Base-by-base conservation (phyloP, 2,888 invertebrate genomes). In the Epistrophella euchroma region DNA sequence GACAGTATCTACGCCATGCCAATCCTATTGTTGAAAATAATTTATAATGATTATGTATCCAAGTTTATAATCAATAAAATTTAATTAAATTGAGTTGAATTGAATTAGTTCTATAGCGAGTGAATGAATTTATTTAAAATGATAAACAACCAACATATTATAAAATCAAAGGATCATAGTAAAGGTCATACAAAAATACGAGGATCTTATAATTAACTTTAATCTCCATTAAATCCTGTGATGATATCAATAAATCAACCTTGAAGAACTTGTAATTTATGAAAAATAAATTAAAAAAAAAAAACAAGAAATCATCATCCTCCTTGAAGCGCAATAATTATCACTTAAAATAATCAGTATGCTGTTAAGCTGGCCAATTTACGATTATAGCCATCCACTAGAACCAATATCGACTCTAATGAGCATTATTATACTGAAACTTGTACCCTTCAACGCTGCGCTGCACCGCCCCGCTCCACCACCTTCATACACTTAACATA, bases 351-450 rank as follows among this genome's bases (percentile, higher is more conserved):
- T 62, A 85, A 85, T 77, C 85, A 73, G 72, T 62, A 73, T 62
- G 76, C 72, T 56, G 66, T 73, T 73, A 77, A 62, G 50, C 6
- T 55, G 28, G 13, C 35, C 13, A 85, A 76, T 81, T 81, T 85
- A 85, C 68, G 81, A 85, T 85, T 77, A 81, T 81, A 62, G 76
- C 73, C 73, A 68, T 77, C 55, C 72, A 73, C 62, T 68, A 73
- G 81, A 85, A 81, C 80, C 76, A 73, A 81, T 81, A 81, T 73
- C 68, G 73, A 22, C 85, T 76, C 85, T 85, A 85, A 85, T 85
- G 81, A 85, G 79, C 79, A 71, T 47, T 71, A 74, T 56, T 70
- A 66, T 73, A 68, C 71, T 62, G 25, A 43, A 28, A 10, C 62
- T 62, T 11, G 25, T 62, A 43, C 28, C 60, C 22, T 60, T 40